Evolutionary conservation across 23 tunicate genomes (phyloP).

Genomic region (Styela plicata): DNA sequence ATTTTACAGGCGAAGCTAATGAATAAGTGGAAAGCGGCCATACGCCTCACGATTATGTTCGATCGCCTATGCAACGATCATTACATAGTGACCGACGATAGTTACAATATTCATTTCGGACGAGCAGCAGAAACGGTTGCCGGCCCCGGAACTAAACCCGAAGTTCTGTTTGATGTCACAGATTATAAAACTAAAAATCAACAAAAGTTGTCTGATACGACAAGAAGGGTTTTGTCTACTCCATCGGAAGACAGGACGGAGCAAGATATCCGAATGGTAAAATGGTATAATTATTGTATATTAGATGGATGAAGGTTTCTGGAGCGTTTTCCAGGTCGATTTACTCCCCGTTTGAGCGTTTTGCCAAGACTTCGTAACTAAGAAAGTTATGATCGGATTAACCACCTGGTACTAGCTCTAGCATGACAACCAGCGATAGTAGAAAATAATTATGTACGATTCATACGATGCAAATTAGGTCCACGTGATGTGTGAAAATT

Average conservation of each 20-base stretch:
- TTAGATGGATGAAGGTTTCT: background rate
- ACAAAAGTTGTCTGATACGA: conserved; percentile 69
- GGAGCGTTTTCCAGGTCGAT: background rate
- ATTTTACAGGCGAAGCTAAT: conserved; percentile 55
- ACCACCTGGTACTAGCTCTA: too few species aligned
- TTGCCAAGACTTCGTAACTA: background rate
- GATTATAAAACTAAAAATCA: conserved; percentile 88
- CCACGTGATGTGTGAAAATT: too few species aligned
- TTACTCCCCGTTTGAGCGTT: background rate
- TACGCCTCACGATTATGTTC: conserved; percentile 47
- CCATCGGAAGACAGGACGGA: conserved; percentile 54
- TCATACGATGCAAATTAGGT: too few species aligned
- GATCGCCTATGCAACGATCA: conserved; percentile 51
- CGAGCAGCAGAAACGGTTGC: conserved; percentile 7
- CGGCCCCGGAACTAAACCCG: conserved; percentile 31
- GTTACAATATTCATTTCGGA: conserved; percentile 63
- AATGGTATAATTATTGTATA: background rate
- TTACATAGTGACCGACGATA: conserved; percentile 54
- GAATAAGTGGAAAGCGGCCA: conserved; percentile 45
- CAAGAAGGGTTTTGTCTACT: conserved; percentile 32
- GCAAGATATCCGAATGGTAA: conserved; percentile 61
- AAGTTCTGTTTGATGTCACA: conserved; percentile 71
- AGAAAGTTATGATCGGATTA: too few species aligned
- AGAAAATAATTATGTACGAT: too few species aligned
- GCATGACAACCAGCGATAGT: too few species aligned